Evolutionary conservation across 2,888 invertebrate genomes (phyloP).

Genomic region (Zhuqinia jingwanae): DNA sequence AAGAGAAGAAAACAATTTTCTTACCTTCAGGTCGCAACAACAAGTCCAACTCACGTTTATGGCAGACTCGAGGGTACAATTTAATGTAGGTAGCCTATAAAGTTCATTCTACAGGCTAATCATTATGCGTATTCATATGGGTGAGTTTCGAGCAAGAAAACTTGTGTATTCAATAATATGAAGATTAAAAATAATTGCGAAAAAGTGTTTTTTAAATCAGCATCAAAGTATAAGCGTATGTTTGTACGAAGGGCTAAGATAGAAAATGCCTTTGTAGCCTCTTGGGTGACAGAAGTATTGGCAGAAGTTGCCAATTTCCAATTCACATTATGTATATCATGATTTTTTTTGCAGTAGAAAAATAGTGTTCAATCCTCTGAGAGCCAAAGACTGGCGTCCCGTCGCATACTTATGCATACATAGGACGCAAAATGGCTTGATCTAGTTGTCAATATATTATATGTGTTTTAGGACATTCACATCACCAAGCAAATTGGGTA

Average conservation of each 20-base stretch:
- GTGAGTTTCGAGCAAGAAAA: not conserved
- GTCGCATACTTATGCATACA: no score
- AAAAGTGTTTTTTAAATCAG: constrained; percentile 32
- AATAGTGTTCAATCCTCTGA: not conserved
- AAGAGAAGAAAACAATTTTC: no score
- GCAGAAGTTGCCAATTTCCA: constrained; percentile 38
- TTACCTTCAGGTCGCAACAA: no score
- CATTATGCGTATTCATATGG: constrained; percentile 38
- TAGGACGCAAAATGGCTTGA: constrained; percentile 8
- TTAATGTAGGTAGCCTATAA: not conserved
- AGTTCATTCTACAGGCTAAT: not conserved
- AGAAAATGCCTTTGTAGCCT: constrained; percentile 14
- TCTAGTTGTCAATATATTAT: constrained; percentile 52
- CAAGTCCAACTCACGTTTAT: no score
- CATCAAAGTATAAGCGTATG: not conserved
- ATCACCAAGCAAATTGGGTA: constrained; percentile 28
- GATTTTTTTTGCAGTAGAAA: not conserved
- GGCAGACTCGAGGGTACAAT: no score
- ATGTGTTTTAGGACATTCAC: constrained; percentile 16
- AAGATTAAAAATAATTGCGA: constrained; percentile 43
- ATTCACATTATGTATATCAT: not conserved
- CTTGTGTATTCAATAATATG: constrained; percentile 2
- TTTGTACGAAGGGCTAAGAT: not conserved
- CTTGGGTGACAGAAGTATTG: constrained; percentile 19
- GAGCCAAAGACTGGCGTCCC: not conserved